Base-by-base conservation (phyloP, 2,113 vertebrate species). In the Trogon melanurus region DNA sequence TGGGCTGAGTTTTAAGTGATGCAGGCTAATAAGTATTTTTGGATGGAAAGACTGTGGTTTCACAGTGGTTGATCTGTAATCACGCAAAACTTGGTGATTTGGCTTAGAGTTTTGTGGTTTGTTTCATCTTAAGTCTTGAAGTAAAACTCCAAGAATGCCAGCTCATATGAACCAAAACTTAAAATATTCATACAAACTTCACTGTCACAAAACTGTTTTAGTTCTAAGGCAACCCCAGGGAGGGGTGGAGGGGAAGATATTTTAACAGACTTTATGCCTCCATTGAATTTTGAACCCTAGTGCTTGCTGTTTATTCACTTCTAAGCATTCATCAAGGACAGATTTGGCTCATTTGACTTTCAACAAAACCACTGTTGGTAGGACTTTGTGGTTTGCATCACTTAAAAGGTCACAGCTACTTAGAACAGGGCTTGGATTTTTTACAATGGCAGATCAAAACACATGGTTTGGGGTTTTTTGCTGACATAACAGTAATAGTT, bases 111-210 rank as follows among this genome's bases (percentile, higher is more conserved):
- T 83, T 79, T 6, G 1, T 75, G 57, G 38, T 91, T 95, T 85
- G 32, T 85, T 97, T 91, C 69, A 82, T 91, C 38, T 66, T 57
- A 90, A 94, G 36, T 72, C 48, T 91, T 79, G 54, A 89, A 95
- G 53, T 36, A 82, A 95, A 95, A 79, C 38, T 82, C 41, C 65
- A 90, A 66, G 60, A 15, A 90, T 84, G 38, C 10, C 54, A 88
- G 27, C 3, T 80, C 2, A 19, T 61, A 67, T 70, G 69, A 94
- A 85, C 23, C 56, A 80, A 85, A 95, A 79, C 38, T 71, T 87
- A 79, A 89, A 92, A 65, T 76, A 78, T 32, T 71, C 41, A 54
- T 75, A 51, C 45, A 91, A 51, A 75, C 38, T 13, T 16, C 19
- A 74, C 47, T 48, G 19, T 60, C 74, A 11, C 45, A 79, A 91